Conservation (phyloP, 2,113 vertebrate genomes). For the Rallus limicola region DNA sequence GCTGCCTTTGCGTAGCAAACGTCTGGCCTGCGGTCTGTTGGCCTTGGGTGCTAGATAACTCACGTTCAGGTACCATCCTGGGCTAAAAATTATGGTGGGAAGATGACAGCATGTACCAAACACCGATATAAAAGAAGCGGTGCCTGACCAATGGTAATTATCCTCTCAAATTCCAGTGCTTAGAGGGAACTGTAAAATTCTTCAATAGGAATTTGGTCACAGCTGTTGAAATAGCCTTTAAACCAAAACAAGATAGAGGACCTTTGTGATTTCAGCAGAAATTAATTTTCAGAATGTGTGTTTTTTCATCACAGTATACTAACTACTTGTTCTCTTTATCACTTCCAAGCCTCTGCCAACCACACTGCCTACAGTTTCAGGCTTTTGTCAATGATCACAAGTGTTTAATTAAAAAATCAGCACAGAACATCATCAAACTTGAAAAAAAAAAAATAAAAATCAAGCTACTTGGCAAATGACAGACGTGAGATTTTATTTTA, state of each 20-base stretch:
- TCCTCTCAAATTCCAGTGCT: not conserved
- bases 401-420: not conserved
- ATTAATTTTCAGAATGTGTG: not conserved
- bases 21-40: not conserved
- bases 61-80: not conserved
- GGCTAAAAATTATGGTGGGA: not conserved
- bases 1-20: too few relatives aligned
- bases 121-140: accelerated
- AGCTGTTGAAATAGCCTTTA: not conserved
- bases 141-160: not conserved
- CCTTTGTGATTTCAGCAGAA: not conserved
- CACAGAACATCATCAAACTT: not conserved
- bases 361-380: not conserved
- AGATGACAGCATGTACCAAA: not conserved
- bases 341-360: not conserved
- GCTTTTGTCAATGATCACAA: not conserved
- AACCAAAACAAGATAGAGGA: not conserved
- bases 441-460: not conserved
- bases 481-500: not conserved
- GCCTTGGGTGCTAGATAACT: not conserved
- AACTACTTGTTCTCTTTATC: not conserved
- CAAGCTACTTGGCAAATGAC: not conserved
- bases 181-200: not conserved
- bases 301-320: too few relatives aligned
- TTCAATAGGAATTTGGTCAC: not conserved